Evolutionary conservation across 1,140 invertebrate species (phyloP), one percentile per base, ranked within the genome.

Genomic region (Lepeophtheirus salmonis): DNA sequence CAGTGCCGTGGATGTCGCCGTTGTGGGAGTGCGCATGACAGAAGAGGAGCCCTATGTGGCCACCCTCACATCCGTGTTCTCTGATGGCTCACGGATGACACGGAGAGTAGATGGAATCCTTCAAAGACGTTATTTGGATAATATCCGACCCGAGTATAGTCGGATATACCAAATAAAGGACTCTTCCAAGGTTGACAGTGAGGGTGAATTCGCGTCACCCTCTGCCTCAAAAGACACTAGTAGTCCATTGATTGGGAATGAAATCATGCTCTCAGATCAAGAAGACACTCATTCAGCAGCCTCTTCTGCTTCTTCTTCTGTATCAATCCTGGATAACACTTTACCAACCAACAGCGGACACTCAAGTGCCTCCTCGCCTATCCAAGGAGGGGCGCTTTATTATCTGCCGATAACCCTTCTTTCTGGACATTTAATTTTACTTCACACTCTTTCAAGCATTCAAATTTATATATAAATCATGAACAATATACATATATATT

Each of bases 111-210:
- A 30, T 41, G 55, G 55, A 6, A 25, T 57, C 4, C 55, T 57
- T 2, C 55, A 57, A 48, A 26, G 55, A 12, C 22, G 22, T 13
- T 57, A 57, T 23, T 25, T 57, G 20, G 26, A 57, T 21, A 57
- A 57, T n/a, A 57, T 57, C 3, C 22, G 55, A 3, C 55, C 55
- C 22, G 24, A 57, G 55, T 57, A 57, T 23, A 57, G 55, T 21
- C 55, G 26, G n/a, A 30, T 57, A 10, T 57, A 57, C 30, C 55
- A 30, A 12, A 57, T 57, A n/a, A 57, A 48, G 26, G 55, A 57
- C 22, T 57, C 55, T 17, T n/a, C 6, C 6, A 41, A 41, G 6
- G n/a, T n/a, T n/a, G 6, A 6, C 6, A 41, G 30, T 41, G 6
- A 6, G 6, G 6, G 30, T 10, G n/a, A 10, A 41, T 10, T 41